phyloP scores from a whole-genome alignment of 2,113 vertebrate genomes.

The Calyptomena viridis region DNA sequence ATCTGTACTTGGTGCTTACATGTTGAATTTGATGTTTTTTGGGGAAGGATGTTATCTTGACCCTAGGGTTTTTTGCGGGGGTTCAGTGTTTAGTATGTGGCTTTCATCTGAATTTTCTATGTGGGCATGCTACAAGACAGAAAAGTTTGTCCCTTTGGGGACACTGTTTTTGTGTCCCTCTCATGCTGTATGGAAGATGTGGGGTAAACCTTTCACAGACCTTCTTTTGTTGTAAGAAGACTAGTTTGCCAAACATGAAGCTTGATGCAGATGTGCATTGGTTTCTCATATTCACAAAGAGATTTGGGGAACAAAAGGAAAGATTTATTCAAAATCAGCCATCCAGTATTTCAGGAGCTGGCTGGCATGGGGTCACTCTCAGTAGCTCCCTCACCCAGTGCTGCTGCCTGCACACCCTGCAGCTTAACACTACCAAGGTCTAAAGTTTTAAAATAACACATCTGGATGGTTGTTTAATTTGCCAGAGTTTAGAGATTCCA shows the following conservation, averaged over 20 bases:
- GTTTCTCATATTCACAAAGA: not conserved
- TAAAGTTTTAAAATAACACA: constrained; percentile 28
- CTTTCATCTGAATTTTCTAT: not conserved
- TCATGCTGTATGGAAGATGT: not conserved
- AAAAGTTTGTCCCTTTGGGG: not conserved
- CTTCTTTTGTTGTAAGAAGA: not conserved
- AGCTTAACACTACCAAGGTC: not conserved
- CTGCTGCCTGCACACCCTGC: not conserved
- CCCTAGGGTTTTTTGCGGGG: not conserved
- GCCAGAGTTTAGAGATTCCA: not conserved
- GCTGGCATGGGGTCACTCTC: not conserved
- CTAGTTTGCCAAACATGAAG: not conserved
- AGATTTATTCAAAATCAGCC: not conserved
- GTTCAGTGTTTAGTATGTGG: not conserved
- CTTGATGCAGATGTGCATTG: not conserved
- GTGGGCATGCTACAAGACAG: not conserved
- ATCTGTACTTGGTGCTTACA: not conserved
- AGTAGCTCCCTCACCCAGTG: not conserved
- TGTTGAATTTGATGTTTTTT: not conserved
- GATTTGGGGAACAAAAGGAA: not conserved
- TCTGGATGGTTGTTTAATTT: constrained; percentile 15
- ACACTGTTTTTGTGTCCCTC: not conserved
- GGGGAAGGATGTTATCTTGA: not conserved
- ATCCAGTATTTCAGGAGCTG: not conserved
- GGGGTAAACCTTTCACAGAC: not conserved